Base-by-base conservation (phyloP, 2,797 vertebrate species). In the Megaceryle alcyon region DNA sequence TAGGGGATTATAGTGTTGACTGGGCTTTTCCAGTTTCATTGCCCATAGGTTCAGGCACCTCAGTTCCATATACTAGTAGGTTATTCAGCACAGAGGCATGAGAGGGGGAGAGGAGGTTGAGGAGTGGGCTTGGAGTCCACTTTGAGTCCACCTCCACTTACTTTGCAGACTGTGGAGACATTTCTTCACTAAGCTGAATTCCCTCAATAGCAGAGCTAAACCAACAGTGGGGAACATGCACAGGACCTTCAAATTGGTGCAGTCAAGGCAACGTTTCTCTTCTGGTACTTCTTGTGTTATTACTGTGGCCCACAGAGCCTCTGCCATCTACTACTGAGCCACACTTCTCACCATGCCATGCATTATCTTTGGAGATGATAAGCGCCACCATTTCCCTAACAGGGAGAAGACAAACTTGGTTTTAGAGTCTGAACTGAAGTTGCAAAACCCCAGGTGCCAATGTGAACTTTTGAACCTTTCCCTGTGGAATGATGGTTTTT, bases 101-200 rank as follows among this genome's bases (percentile, higher is more conserved):
- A 68, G 12, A 61, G 46, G 33, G 31, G 43, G 73, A 54, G 28
- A 49, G 29, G 18, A 69, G n/a, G 31, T 12, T 0, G 1, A 37
- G 25, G 29, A 51, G 19, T 31, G 28, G n/a, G 23, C 43, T 31
- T 59, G 4, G 33, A 31, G 21, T 31, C 15, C n/a, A 65, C 44
- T 44, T 84, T 3, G 28, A 33, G 25, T 31, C 15, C 35, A 61
- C 21, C 41, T 85, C 37, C 22, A 10, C 56, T 69, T 69, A n/a
- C 25, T 44, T 83, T 69, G 63, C 43, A 57, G n/a, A 41, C 31
- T 0, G 1, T 75, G 35, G 48, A 29, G 26, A 25, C 0, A 0
- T 63, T 86, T 75, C 63, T 91, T 69, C 70, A 44, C 31, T 26
- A 43, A 63, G 22, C 56, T 63, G 37, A 16, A 11, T 26, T 20